phyloP scores from a whole-genome alignment of 2,888 invertebrate species.

The Epinotia demarniana region DNA sequence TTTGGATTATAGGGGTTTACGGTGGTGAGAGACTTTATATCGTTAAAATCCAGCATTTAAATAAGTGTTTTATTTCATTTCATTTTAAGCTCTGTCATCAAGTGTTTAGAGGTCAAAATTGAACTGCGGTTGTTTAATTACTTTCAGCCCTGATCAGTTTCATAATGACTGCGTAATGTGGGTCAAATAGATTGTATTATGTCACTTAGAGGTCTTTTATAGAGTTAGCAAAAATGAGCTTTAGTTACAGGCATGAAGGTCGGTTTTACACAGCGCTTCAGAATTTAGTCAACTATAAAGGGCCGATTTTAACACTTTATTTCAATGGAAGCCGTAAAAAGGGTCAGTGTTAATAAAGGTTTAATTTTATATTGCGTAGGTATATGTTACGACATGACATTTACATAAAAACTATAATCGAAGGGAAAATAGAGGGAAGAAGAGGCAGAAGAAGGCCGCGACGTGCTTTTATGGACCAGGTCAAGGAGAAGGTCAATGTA shows the following conservation, averaged over 20 bases:
- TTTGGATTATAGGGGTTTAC: too few relatives aligned
- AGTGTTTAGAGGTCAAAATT: not conserved
- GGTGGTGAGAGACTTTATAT: too few relatives aligned
- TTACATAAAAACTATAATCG: too few relatives aligned
- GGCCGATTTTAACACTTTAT: constrained; percentile 10
- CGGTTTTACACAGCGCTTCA: not conserved
- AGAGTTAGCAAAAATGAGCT: not conserved
- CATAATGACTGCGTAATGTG: constrained; percentile 6
- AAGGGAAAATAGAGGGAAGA: too few relatives aligned
- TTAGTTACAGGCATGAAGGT: not conserved
- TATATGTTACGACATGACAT: too few relatives aligned
- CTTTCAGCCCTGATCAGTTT: constrained; percentile 16
- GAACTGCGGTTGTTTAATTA: constrained; percentile 7
- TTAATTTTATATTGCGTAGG: not conserved
- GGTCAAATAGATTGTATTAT: constrained; percentile 24
- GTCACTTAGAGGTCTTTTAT: not conserved
- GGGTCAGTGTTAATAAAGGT: not conserved
- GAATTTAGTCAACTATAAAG: constrained; percentile 2
- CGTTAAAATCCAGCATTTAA: too few relatives aligned
- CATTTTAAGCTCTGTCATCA: not conserved
- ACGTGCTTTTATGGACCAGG: too few relatives aligned
- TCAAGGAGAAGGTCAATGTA: too few relatives aligned
- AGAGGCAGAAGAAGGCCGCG: too few relatives aligned
- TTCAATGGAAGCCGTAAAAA: constrained; percentile 4
- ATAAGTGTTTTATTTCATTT: not conserved